Evolutionary conservation across 2,113 vertebrate species (phyloP).

Genomic region (Crotalus horridus): DNA sequence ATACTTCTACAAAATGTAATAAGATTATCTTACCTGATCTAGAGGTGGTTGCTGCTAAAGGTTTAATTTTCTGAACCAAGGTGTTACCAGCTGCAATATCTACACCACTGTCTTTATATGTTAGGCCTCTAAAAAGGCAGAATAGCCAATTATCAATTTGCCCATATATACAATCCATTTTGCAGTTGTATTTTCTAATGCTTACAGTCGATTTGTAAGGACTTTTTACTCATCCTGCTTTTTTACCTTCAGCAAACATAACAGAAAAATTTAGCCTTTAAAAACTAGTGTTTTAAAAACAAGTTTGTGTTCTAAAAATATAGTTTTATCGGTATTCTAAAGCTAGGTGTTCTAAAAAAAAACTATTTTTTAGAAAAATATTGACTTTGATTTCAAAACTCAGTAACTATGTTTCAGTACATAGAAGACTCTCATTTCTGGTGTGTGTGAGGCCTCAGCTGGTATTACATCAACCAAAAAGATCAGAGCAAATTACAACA

Average conservation of each 20-base stretch:
- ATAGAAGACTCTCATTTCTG: not conserved
- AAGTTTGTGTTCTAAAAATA: not conserved
- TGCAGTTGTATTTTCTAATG: not conserved
- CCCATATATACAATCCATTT: not conserved
- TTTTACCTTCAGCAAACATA: not conserved
- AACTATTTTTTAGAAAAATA: not conserved
- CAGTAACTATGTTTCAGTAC: not conserved
- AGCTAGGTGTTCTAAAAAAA: not conserved
- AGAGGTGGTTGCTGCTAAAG: slow-evolving; percentile 88
- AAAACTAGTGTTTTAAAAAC: not conserved
- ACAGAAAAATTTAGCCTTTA: not conserved
- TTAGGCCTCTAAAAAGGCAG: slow-evolving; percentile 77
- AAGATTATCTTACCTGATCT: slow-evolving; percentile 78
- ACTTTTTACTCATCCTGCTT: not conserved
- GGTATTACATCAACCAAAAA: not conserved
- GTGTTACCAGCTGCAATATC: slow-evolving; percentile 89
- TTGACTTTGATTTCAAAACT: not conserved
- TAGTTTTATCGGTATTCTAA: not conserved
- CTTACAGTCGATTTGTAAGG: not conserved
- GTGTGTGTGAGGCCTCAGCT: not conserved
- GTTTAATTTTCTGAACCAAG: slow-evolving; percentile 89
- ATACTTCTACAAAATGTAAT: not conserved
- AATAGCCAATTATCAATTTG: slow-evolving; percentile 8
- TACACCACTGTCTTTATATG: slow-evolving; percentile 94
- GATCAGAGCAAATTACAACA: not conserved